Evolutionary conservation across 2,797 vertebrate species (phyloP), one percentile per base, ranked within the genome.

Genomic region (Liasis olivaceus): DNA sequence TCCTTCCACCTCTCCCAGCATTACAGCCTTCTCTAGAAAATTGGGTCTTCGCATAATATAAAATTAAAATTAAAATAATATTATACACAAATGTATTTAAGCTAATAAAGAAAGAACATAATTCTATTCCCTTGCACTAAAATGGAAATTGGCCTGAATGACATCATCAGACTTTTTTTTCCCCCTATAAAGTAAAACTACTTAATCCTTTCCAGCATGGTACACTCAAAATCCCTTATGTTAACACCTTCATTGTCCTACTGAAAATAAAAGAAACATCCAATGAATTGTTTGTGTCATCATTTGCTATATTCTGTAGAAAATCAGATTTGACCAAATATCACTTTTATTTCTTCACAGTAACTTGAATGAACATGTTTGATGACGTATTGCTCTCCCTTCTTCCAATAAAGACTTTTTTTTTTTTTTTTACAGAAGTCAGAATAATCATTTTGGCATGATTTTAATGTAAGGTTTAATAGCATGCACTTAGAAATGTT

Each of bases 371-470:
- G 69, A 91, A 90, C 24, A 4, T 7, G 85, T 90, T 88, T 94
- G 91, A 81, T 91, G 90, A 26, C 42, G 22, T 88, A 93, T 62
- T 85, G 51, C 64, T 91, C 36, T 85, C 42, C n/a, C 92, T 91
- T 90, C 0, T 28, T 93, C 93, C 87, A 91, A 92, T 72, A 91
- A 90, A 93, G 92, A 92, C 77, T 89, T 58, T 88, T 88, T 88
- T 58, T 88, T 88, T 88, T 26, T 51, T 62, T 95, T 94, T 36
- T 36, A 93, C 89, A 85, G 58, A 36, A 31, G 28, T n/a, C 26
- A 11, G 28, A 85, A 95, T 95, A 85, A 95, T 95, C 94, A 88
- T 91, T 92, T 89, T 47, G 85, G 77, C 89, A 85, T 93, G 60
- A 47, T 81, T 56, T 90, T 81, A 51, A 7, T 88, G n/a, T 42